phyloP scores from a whole-genome alignment of 2,888 invertebrate genomes.

The Pachliopta kotzebuea region DNA sequence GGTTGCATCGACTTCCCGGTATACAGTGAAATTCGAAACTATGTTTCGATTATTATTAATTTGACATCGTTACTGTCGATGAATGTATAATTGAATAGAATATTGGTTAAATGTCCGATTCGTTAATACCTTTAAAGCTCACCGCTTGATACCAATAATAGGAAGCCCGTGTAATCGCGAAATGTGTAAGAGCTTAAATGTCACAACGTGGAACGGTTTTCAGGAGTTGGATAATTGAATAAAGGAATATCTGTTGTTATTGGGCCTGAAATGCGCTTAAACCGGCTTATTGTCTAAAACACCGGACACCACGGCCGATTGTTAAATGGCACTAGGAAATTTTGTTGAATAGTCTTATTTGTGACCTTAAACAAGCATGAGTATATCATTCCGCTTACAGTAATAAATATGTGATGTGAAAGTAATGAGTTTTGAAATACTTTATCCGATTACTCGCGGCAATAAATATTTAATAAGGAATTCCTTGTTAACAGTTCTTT shows the following conservation, averaged over 20 bases:
- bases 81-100: background rate
- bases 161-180: constrained; percentile 7
- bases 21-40: background rate
- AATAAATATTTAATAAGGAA: no score
- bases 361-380: background rate
- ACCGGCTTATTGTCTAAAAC: constrained; percentile 8
- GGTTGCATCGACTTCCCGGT: no score
- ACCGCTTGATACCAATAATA: background rate
- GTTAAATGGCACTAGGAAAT: background rate
- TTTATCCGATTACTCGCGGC: no score
- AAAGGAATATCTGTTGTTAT: constrained; percentile 24
- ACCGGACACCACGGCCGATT: background rate
- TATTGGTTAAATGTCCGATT: background rate
- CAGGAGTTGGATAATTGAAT: constrained; percentile 25
- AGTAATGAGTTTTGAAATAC: no score
- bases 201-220: background rate
- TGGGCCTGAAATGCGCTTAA: constrained; percentile 14
- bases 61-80: background rate
- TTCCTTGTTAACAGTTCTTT: no score
- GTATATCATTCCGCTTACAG: no score
- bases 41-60: background rate
- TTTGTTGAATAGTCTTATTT: background rate
- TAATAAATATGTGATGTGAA: no score
- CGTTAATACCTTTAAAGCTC: background rate
- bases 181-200: constrained; percentile 18